Evolutionary conservation across 2,888 invertebrate species (phyloP).

Genomic region (Pristionchus exspectatus): DNA sequence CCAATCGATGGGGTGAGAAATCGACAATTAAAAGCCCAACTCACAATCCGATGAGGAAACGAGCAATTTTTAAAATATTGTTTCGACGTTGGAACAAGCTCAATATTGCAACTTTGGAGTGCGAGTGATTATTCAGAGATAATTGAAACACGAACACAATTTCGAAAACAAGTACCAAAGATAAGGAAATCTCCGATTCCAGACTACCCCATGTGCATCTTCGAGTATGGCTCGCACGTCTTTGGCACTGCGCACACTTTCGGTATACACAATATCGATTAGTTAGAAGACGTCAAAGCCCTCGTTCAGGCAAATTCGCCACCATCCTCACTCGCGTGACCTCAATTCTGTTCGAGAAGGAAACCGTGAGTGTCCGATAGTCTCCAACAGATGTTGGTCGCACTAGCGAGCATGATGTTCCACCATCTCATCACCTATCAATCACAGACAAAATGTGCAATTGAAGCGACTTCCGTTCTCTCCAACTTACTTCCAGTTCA

Average conservation of each 20-base stretch:
- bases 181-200: background rate
- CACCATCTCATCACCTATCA: too few relatives aligned
- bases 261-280: background rate
- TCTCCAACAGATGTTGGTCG: too few relatives aligned
- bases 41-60: too few relatives aligned
- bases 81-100: background rate
- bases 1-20: background rate
- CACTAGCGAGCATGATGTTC: too few relatives aligned
- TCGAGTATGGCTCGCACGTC: slow-evolving; percentile 35
- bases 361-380: background rate
- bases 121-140: background rate
- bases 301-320: slow-evolving; percentile 6
- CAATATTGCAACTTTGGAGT: too few relatives aligned
- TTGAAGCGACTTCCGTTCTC: too few relatives aligned
- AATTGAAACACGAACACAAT: background rate
- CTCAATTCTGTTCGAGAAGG: background rate
- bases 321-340: slow-evolving; percentile 27
- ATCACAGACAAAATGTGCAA: too few relatives aligned
- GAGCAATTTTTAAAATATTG: too few relatives aligned
- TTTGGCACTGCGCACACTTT: slow-evolving; percentile 34
- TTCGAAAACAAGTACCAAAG: too few relatives aligned
- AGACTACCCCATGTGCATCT: slow-evolving; percentile 28
- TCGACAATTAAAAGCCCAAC: background rate
- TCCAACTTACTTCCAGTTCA: too few relatives aligned
- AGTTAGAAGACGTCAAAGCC: background rate